Percentiles rank a stretch among this genome's conserved stretches.
phyloP scores from a whole-genome alignment of 2,888 invertebrate species.

The Pachliopta kotzebuea region DNA sequence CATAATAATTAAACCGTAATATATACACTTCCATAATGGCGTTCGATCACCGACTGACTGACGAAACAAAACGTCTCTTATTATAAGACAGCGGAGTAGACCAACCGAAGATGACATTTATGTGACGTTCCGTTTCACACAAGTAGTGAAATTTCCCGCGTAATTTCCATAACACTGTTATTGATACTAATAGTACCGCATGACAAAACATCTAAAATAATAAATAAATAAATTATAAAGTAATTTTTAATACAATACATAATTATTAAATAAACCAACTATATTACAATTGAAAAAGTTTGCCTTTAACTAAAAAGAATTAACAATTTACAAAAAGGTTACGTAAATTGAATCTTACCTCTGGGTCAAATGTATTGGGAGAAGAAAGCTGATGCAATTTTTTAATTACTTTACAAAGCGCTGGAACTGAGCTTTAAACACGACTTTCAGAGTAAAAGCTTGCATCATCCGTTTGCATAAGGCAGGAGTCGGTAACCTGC shows the following conservation, averaged over 20 bases:
- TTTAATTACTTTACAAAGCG: conserved; percentile 43
- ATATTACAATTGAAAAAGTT: too few relatives aligned
- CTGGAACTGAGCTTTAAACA: not conserved
- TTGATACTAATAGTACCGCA: too few relatives aligned
- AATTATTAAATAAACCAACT: too few relatives aligned
- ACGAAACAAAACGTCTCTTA: not conserved
- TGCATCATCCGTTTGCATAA: too few relatives aligned
- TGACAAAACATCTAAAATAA: too few relatives aligned
- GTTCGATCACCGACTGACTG: conserved; percentile 33
- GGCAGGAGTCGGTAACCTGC: too few relatives aligned
- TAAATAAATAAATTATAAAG: too few relatives aligned
- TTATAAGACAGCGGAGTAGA: not conserved
- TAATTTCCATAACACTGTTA: not conserved
- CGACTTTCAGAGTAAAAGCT: too few relatives aligned
- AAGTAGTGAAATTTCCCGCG: not conserved
- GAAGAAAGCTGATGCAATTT: conserved; percentile 50
- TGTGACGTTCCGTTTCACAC: conserved; percentile 42
- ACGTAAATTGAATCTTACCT: not conserved
- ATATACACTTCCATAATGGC: conserved; percentile 48
- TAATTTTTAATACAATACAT: too few relatives aligned
- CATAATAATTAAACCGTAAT: conserved; percentile 36
- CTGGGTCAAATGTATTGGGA: conserved; percentile 35
- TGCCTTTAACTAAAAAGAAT: too few relatives aligned
- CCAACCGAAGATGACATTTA: conserved; percentile 10
- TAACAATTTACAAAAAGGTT: not conserved